phyloP scores from a whole-genome alignment of 2,797 vertebrate species.

The Sebastiscus tertius region DNA sequence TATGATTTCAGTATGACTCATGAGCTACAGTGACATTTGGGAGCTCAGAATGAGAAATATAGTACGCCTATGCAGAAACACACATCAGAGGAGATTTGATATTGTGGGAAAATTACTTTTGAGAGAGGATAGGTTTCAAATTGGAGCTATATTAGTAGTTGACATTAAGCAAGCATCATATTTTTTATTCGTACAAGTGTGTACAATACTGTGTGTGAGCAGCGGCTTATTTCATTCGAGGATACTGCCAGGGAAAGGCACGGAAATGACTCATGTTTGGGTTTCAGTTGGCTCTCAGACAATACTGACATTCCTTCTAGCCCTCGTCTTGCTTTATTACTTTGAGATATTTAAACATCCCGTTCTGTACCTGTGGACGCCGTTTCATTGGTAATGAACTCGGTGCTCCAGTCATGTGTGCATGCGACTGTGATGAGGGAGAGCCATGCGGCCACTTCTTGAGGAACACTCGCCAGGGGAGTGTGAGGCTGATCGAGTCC shows the following conservation, averaged over 20 bases:
- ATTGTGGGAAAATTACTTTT: conserved; percentile 2
- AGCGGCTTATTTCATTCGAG: conserved; percentile 26
- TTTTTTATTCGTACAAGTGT: background rate
- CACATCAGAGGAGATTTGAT: background rate
- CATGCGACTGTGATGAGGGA: background rate
- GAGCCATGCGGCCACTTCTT: background rate
- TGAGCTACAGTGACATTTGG: background rate
- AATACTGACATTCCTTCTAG: background rate
- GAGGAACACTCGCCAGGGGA: background rate
- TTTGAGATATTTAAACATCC: conserved; percentile 7
- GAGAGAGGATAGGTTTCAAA: background rate
- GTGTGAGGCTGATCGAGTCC: background rate
- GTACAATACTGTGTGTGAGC: background rate
- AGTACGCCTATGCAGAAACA: background rate
- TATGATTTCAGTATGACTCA: background rate
- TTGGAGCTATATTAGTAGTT: background rate
- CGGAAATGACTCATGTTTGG: conserved; percentile 22
- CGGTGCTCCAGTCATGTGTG: background rate
- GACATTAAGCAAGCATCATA: background rate
- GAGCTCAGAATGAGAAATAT: background rate
- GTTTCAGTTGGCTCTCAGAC: conserved; percentile 8
- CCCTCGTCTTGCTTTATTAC: conserved; percentile 26
- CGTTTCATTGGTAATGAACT: background rate
- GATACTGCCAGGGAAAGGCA: background rate
- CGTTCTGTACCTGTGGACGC: background rate